Evolutionary conservation across 2,888 invertebrate genomes (phyloP), one percentile per base, ranked within the genome.

Genomic region (Sinhomidia bicolor): DNA sequence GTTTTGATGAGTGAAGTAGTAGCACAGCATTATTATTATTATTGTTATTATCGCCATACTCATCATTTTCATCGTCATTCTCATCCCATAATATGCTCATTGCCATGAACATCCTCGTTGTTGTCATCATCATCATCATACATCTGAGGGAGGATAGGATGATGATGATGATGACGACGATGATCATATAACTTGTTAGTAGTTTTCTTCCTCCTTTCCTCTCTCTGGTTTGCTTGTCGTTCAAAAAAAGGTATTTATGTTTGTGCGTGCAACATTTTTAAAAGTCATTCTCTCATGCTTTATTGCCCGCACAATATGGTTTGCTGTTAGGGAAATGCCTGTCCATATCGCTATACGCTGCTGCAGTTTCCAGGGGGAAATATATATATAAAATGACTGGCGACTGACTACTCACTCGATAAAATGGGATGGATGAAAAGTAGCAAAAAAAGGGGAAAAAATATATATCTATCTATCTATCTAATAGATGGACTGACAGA

Each of bases 51-150:
- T 57, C 17, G 29, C 57, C 12, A 12, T 47, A 71, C 23, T 26
- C 74, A 74, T 74, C 54, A 84, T 85, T 78, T 78, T 79, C 79
- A 47, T 76, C 60, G 76, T 76, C 84, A 84, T 76, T 84, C 47
- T 51, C 84, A 76, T 76, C 84, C 84, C 32, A 74, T 74, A 74
- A 74, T 74, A 47, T 36, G 44, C 47, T 74, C 44, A 44, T 74
- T 74, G 74, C 44, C 47, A 74, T 20, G 74, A 74, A 60, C 60
- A 60, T 60, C 60, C 10, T 54, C 17, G 17, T 54, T 17, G 17
- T 54, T 17, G 54, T 65, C 29, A 65, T 32, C 68, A 68, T 82
- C 71, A 57, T 83, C 74, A 57, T 78, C 47, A 17, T 71, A 14
- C 2, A 2, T 12, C 10, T 47, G 12, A 47, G 17, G n/a, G 17